Conservation (phyloP, 2,797 vertebrate genomes). For the Sebastes wilsoni region DNA sequence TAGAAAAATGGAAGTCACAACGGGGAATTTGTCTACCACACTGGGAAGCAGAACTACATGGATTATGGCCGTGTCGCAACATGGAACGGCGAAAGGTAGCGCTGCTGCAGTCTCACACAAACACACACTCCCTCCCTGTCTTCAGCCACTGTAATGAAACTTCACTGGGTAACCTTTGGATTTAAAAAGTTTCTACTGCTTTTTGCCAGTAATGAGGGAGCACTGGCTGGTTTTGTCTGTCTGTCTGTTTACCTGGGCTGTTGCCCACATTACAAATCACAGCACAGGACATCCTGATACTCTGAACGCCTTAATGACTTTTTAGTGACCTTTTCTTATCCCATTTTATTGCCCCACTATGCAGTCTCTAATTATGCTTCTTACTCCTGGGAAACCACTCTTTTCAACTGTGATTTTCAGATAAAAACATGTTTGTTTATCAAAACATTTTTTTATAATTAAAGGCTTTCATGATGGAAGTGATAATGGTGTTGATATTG, state of each 20-base stretch:
- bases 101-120: background rate
- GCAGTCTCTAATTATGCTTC: slow-evolving; percentile 15
- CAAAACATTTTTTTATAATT: slow-evolving; percentile 28
- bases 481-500: slow-evolving; percentile 1
- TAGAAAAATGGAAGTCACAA: slow-evolving; percentile 81
- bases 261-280: background rate
- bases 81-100: slow-evolving; percentile 83
- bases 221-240: background rate
- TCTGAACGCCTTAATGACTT: slow-evolving; percentile 1
- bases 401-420: slow-evolving; percentile 12
- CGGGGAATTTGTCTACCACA: slow-evolving; percentile 84
- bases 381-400: background rate
- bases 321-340: slow-evolving; percentile 14
- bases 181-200: background rate
- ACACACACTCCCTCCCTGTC: slow-evolving; percentile 14
- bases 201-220: slow-evolving; percentile 5
- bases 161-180: slow-evolving; percentile 4
- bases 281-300: slow-evolving; percentile 24
- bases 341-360: background rate
- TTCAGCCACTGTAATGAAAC: slow-evolving; percentile 26
- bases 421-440: slow-evolving; percentile 44
- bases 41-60: slow-evolving; percentile 80
- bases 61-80: slow-evolving; percentile 81
- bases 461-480: slow-evolving; percentile 13
- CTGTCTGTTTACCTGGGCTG: background rate